Evolutionary conservation across 2,113 vertebrate genomes (phyloP), one percentile per base, ranked within the genome.

Genomic region (Lethenteron camtschaticum): DNA sequence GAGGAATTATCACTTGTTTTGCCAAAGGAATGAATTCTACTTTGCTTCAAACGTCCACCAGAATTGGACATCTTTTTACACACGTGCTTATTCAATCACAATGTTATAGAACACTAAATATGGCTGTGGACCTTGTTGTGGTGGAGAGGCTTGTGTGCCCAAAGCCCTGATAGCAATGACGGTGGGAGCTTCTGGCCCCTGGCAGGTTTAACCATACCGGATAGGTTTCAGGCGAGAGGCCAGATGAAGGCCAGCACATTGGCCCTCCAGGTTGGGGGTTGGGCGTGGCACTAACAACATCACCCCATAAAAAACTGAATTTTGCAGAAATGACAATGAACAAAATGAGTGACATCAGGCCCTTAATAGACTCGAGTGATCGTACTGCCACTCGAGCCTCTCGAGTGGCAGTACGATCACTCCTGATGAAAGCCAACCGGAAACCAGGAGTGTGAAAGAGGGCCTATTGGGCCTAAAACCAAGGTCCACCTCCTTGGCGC

Each of bases 111-210:
- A 41, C 41, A 41, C 41, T 41, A 41, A 41, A 41, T 41, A 41
- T 41, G 41, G 41, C 41, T 41, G 41, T 41, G 41, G 41, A 41
- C 41, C 41, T 41, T 63, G 59, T 63, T 16, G 59, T 63, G 16
- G 59, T 63, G 59, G 59, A 63, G 59, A 63, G 59, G 59, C 59
- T 63, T 63, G 59, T 18, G 59, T 18, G 59, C 16, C 16, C 59
- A 63, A 63, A 18, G 16, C 13, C 16, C 59, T 5, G 59, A 63
- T 1, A 63, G 59, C 59, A 6, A 63, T 63, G 59, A 8, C 59
- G 59, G 59, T 8, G 59, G 59, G 16, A 8, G 13, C 13, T 63
- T 63, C 16, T 5, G 59, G 59, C 59, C 8, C 59, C 59, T 63
- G 59, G 59, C 16, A 63, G 59, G 59, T 63, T 63, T 63, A 14